phyloP scores from a whole-genome alignment of 2,797 vertebrate species.

The Anisognathus igniventris region DNA sequence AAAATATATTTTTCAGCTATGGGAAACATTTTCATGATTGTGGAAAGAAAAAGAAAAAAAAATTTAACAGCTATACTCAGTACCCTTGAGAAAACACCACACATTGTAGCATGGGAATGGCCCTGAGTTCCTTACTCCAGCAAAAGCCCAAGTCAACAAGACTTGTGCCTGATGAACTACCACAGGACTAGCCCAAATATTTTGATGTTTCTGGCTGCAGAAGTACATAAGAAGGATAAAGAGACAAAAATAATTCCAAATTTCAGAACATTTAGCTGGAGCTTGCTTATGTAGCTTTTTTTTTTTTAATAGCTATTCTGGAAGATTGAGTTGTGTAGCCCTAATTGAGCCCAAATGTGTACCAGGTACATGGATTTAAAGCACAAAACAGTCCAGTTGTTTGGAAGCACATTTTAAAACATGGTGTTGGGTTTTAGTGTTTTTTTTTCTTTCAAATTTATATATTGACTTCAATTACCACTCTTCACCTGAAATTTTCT shows the following conservation, averaged over 20 bases:
- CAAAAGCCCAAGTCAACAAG: slow-evolving; percentile 2
- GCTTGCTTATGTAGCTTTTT: background rate
- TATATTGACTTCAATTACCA: background rate
- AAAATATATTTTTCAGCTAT: background rate
- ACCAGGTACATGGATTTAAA: background rate
- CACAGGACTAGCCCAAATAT: background rate
- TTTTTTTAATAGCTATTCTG: background rate
- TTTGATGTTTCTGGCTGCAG: background rate
- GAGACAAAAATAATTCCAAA: background rate
- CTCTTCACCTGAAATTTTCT: background rate
- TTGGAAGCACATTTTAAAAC: background rate
- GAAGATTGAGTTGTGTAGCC: background rate
- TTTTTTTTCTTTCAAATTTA: background rate
- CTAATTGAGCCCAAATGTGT: background rate
- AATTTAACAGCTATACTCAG: background rate
- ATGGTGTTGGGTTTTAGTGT: accelerated
- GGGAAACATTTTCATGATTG: background rate
- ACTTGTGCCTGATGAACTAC: background rate
- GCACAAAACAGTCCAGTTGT: background rate
- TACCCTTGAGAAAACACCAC: background rate
- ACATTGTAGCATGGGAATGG: background rate
- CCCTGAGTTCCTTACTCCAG: background rate
- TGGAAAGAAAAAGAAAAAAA: background rate
- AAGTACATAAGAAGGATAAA: background rate
- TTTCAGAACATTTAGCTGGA: background rate